Evolutionary conservation across 1,140 invertebrate species (phyloP).

Genomic region (Geopemphigus sp.): DNA sequence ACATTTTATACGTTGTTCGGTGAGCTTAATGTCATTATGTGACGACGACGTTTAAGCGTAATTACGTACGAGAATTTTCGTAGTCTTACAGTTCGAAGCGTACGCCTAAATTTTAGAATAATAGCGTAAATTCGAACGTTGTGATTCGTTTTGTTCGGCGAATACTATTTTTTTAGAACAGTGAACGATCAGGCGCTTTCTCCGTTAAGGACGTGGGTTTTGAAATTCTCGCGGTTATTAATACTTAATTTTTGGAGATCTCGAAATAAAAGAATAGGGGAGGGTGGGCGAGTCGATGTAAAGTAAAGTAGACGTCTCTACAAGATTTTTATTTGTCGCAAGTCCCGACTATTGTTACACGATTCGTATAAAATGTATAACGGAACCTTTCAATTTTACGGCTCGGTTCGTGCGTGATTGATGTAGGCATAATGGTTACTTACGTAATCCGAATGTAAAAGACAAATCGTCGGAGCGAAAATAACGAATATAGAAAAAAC

Average conservation of each 20-base stretch:
- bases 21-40: background rate
- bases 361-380: background rate
- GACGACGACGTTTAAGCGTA: background rate
- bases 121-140: no score
- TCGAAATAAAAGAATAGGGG: no score
- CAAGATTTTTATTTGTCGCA: no score
- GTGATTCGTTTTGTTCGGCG: no score
- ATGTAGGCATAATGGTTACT: background rate
- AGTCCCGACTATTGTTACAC: no score
- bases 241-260: no score
- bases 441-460: conserved; percentile 43
- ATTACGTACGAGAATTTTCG: background rate
- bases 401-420: background rate
- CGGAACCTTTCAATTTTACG: background rate
- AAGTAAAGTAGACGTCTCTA: no score
- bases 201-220: no score
- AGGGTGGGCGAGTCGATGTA: no score
- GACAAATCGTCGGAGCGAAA: conserved; percentile 22
- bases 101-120: background rate
- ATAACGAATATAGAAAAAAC: conserved; percentile 25
- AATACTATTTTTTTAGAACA: no score
- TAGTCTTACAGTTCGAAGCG: background rate
- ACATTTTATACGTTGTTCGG: background rate
- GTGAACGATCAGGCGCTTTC: no score
- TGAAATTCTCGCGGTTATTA: no score